Evolutionary conservation across 1,140 invertebrate genomes (phyloP).

Genomic region (Drepana arcuata): DNA sequence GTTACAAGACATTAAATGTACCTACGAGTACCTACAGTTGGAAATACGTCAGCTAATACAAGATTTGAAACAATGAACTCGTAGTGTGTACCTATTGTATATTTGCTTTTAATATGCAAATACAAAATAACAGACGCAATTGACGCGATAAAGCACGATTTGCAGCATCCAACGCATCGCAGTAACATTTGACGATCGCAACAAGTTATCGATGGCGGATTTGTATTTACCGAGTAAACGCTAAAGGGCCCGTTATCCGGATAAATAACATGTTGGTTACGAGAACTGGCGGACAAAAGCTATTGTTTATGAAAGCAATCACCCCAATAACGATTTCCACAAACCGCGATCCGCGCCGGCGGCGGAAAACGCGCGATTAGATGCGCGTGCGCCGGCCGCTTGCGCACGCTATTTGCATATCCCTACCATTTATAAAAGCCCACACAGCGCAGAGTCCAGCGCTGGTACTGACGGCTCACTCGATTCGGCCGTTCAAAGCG

Average conservation of each 20-base stretch:
- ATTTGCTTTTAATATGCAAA: too few species aligned
- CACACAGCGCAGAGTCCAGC: slow-evolving; percentile 9
- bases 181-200: slow-evolving; percentile 23
- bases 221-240: too few species aligned
- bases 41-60: too few species aligned
- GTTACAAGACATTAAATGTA: too few species aligned
- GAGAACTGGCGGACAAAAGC: slow-evolving; percentile 54
- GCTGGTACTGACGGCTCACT: slow-evolving; percentile 24
- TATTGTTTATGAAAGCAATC: slow-evolving; percentile 70
- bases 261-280: slow-evolving; percentile 43
- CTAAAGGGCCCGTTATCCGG: slow-evolving; percentile 41
- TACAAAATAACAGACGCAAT: too few species aligned
- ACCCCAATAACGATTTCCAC: slow-evolving; percentile 69
- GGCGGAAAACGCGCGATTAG: slow-evolving; percentile 65
- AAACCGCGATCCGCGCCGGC: slow-evolving; percentile 42
- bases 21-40: too few species aligned
- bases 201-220: too few species aligned
- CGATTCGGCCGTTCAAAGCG: slow-evolving; percentile 29
- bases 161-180: slow-evolving; percentile 17
- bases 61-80: too few species aligned
- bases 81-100: too few species aligned
- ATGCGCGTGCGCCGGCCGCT: slow-evolving; percentile 51
- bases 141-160: slow-evolving; percentile 33
- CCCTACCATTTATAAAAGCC: slow-evolving; percentile 22
- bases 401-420: slow-evolving; percentile 48